Evolutionary conservation across 2,797 vertebrate genomes (phyloP), one percentile per base, ranked within the genome.

Genomic region (Aselliscus stoliczkanus): DNA sequence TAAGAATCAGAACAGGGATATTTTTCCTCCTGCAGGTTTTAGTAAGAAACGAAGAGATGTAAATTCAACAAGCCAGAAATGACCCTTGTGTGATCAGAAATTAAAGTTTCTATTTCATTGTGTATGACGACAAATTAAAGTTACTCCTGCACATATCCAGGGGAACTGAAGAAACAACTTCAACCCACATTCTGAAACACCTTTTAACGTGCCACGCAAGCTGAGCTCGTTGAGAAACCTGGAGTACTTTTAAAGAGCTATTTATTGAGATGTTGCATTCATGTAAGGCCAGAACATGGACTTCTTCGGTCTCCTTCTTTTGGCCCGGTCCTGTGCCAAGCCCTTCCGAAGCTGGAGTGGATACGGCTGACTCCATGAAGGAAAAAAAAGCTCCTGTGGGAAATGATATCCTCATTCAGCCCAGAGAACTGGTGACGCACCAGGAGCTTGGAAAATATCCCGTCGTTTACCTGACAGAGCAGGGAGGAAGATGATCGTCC

Each of bases 401-500:
- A 96, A 96, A 95, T n/a, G 90, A 72, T 85, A 97, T 88, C 96
- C 93, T 85, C 85, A 21, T 3, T 17, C 50, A 81, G 88, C 67
- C 80, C 76, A 7, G 87, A 25, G 52, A 23, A n/a, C 21, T 10
- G 4, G 89, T 95, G 96, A 97, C 96, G 90, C 96, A 96, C 88
- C 4, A 50, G 34, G 37, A 82, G 94, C 92, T 58, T 69, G 96
- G 96, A 93, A 97, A 88, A 96, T 34, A 87, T 52, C 65, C 79
- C 76, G 27, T 14, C 37, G 7, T 54, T 58, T 72, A 87, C 92
- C 90, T 94, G 2, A 47, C 70, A 11, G 1, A 42, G 21, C 7
- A 37, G 90, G 82, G 34, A 65, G 39, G 92, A 80, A 90, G 70
- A 60, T 4, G 88, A 62, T 31, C 29, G 67, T 88, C 72, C 96